A percentile compares a stretch with the other conserved stretches of the same genome.
These are phyloP conservation scores for Sebastes diploproa DNA, from an alignment of 2,797 vertebrate species.

Conservation along the genomic window DNA sequence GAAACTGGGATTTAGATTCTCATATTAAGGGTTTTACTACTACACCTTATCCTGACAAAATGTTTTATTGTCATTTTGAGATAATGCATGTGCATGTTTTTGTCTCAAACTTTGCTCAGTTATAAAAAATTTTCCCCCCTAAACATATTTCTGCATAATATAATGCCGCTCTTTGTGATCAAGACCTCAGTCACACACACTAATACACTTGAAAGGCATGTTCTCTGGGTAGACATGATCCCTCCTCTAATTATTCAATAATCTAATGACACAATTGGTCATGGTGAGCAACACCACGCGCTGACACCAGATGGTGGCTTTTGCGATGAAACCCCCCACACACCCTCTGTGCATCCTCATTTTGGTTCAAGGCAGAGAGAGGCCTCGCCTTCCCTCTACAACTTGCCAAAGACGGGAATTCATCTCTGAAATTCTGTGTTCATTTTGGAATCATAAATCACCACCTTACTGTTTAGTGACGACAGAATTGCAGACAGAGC, in stretches of 20 bases:
- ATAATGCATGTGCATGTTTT: constrained; percentile 4
- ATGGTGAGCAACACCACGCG: constrained; percentile 76
- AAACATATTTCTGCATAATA: constrained; percentile 10
- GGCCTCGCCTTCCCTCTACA: constrained; percentile 49
- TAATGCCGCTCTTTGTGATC: constrained; percentile 23
- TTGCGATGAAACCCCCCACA: constrained; percentile 64
- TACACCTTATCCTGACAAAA: background rate
- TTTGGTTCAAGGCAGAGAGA: constrained; percentile 40
- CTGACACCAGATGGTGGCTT: constrained; percentile 82
- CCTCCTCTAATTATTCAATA: constrained; percentile 80
- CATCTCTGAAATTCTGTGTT: constrained; percentile 18
- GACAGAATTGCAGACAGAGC: background rate
- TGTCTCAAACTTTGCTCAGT: constrained; percentile 23
- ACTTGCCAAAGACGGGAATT: constrained; percentile 51
- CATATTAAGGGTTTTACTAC: constrained; percentile 25
- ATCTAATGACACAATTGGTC: constrained; percentile 85
- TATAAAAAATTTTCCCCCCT: background rate
- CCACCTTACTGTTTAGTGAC: background rate
- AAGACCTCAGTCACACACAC: constrained; percentile 57
- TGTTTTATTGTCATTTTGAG: background rate
- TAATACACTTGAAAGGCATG: constrained; percentile 67
- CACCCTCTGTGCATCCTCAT: constrained; percentile 63
- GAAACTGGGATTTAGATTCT: constrained; percentile 28
- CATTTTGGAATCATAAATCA: constrained; percentile 6
- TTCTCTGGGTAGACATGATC: constrained; percentile 73